Base-by-base conservation (phyloP, 2,113 vertebrate genomes). In the Nesogale talazaci region DNA sequence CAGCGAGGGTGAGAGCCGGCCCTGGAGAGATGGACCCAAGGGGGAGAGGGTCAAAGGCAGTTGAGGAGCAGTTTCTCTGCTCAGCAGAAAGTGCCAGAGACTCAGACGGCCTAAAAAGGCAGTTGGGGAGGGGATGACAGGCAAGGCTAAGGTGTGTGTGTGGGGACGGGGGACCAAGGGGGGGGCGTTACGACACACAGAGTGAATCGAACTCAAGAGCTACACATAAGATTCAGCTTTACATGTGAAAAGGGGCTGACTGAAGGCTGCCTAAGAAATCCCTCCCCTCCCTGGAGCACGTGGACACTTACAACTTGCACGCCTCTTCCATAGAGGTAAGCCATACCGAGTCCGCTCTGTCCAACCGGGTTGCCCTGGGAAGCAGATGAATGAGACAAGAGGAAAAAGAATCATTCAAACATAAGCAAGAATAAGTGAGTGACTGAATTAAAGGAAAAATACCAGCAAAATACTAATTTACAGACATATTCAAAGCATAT, bases 341-440 rank as follows among this genome's bases (percentile, higher is more conserved):
- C 99, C 99, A 99, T 99, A 90, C 99, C 99, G 19, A 99, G 98
- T 10, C 99, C 99, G 94, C 99, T 99, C 98, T 99, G 99, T 61
- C 99, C 99, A 90, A 99, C 99, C 0, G 99, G 99, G 96, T 99
- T 99, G 63, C 99, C 99, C 99, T 99, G 96, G 52, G 93, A 97
- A 84, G 42, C 92, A 17, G 93, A 80, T 65, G 89, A 89, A 94
- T 84, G 29, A 97, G 46, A 85, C 25, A 89, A 78, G 67, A 80
- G 8, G 27, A 59, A 76, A 81, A 86, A 83, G 36, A 83, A 36
- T 91, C 46, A 92, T 70, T 92, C 19, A 46, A 87, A 85, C 89
- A 40, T 20, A 0, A 69, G 57, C 23, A 67, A 83, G 29, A 76
- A 56, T 38, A 92, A 95, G 59, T 59, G 46, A 75, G 46, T 86